Base-by-base conservation (phyloP, 2,113 vertebrate species). In the Microtus richardsoni region DNA sequence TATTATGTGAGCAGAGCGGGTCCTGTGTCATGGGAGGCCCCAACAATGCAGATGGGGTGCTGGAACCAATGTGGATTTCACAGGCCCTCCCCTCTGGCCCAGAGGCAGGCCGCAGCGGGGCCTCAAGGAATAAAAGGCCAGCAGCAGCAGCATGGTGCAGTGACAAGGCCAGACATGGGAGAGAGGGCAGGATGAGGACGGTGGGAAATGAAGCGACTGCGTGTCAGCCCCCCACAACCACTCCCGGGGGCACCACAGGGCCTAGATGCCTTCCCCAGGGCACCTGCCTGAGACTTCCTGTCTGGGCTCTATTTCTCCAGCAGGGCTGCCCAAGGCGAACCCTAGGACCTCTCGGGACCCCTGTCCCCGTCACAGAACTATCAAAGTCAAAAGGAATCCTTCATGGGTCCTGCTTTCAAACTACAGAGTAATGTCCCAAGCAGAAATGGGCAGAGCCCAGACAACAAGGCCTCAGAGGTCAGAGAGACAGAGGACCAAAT, bases 61-160 rank as follows among this genome's bases (percentile, higher is more conserved):
- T 44, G 28, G 95, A 96, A 98, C 68, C 19, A 62, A 89, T 47
- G 80, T 0, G n/a, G 64, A 79, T 85, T 95, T 97, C 91, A 96
- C 22, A 7, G 71, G 66, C 71, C 47, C 47, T 86, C 86, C 74
- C 80, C 89, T 54, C 60, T 6, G 33, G 47, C 2, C 86, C 41
- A 0, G 85, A n/a, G 60, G 49, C 86, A 74, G 68, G 49, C 78
- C 14, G 30, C 75, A 85, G 90, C 94, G 73, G 91, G n/a, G 75
- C 88, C 22, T 54, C n/a, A 19, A 66, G 64, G 83, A 92, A 47
- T 8, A 13, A 74, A 82, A 64, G 66, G 10, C 21, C 52, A 33
- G 39, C 0, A 26, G 36, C 7, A 13, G 11, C 49, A 24, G 79
- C n/a, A 19, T 41, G 9, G 11, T 13, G 19, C 58, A 13, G 24